Evolutionary conservation across 2,888 invertebrate genomes (phyloP), one percentile per base, ranked within the genome.

Genomic region (Pandemis corylana): DNA sequence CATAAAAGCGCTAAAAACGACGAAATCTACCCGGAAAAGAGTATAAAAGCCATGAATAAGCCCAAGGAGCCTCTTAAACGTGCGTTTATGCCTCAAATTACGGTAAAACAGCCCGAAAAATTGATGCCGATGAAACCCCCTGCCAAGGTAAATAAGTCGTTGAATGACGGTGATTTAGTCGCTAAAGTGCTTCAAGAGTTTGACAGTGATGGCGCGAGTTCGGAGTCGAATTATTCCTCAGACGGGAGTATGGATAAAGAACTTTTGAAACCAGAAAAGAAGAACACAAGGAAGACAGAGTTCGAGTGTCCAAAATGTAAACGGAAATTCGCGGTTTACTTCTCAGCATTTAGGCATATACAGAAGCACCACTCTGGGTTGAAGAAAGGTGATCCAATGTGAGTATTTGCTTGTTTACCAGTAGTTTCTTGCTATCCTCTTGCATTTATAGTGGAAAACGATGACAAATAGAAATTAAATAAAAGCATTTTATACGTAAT

Each of bases 251-350:
- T 65, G 15, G 62, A 76, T 59, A 64, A 64, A 41, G 75, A 72
- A 28, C 64, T 66, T 9, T 42, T 5, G 20, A 28, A 44, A 41
- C 53, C 0, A 13, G 68, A 0, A 62, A 72, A 2, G 2, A 61
- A n/a, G 6, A 13, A 28, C 2, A 72, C 59, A 0, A 78, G 77
- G 7, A 86, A 81, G 69, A 80, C 84, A 0, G 83, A 87, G 36
- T 93, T 90, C 68, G 84, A 87, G 70, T 93, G 93, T 62, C 92
- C 93, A 0, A 81, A 84, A 62, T 93, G 93, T 76, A 61, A 73
- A 0, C 80, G 79, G 68, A 64, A 79, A 2, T 92, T 89, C 59
- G 73, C 78, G 2, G 83, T 85, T 1, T 88, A 87, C 66, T 90
- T 88, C 62, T 81, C 86, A 5, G 89, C 92, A 0, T 80, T 79